Conservation (phyloP, 1,140 invertebrate species). For the Neelides sp. region DNA sequence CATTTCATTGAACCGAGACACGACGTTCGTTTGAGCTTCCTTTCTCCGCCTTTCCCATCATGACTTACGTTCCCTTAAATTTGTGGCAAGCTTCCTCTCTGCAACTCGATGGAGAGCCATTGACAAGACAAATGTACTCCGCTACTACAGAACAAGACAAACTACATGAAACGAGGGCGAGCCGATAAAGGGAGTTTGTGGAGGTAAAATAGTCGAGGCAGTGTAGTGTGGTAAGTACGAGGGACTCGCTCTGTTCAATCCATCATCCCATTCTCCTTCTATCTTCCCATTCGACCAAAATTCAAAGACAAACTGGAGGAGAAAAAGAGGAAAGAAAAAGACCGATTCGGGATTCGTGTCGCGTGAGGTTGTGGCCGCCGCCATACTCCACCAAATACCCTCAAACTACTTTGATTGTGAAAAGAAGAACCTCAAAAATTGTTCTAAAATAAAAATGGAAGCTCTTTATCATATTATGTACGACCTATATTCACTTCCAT, state of each 20-base stretch:
- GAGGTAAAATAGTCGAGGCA: not conserved
- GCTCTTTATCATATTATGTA: not conserved
- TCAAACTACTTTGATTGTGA: conserved; percentile 20
- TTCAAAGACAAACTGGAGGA: not conserved
- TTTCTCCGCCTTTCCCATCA: too few relatives aligned
- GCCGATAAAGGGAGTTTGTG: not conserved
- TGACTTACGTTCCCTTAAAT: too few relatives aligned
- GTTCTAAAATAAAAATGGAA: conserved; percentile 24
- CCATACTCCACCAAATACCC: conserved; percentile 3
- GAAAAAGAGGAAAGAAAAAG: conserved; percentile 1
- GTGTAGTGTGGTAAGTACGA: not conserved
- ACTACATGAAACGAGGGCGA: not conserved
- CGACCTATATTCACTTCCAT: not conserved
- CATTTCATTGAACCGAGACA: too few relatives aligned
- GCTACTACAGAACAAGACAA: not conserved
- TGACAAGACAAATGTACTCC: too few relatives aligned
- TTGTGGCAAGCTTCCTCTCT: too few relatives aligned
- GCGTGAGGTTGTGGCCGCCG: conserved; percentile 6
- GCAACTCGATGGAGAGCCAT: too few relatives aligned
- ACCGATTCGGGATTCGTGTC: conserved; percentile 16
- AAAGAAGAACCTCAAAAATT: conserved; percentile 19
- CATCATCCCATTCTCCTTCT: not conserved
- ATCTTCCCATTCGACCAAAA: conserved; percentile 1
- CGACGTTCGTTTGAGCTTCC: too few relatives aligned
- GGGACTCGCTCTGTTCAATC: conserved; percentile 2